A percentile compares a stretch with the other conserved stretches of the same genome.
Evolutionary conservation across 2,113 vertebrate species (phyloP).

Genomic region (Crotalus helleri): DNA sequence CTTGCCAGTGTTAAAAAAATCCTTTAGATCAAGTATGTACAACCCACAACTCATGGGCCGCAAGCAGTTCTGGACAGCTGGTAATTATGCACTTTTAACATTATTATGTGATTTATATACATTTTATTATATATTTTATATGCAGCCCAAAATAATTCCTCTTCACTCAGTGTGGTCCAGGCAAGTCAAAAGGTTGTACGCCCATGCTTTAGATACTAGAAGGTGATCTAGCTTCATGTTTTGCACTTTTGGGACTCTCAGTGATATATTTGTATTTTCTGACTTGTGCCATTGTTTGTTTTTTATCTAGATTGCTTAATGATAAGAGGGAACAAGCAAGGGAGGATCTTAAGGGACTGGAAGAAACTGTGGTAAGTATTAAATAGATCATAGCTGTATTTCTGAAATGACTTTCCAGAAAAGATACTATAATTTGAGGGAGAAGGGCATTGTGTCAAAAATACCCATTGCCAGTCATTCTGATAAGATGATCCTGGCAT

Average conservation of each 20-base stretch:
- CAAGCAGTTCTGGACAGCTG: no score
- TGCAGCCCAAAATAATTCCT: no score
- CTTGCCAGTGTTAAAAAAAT: not conserved
- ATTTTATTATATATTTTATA: no score
- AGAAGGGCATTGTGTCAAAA: not conserved
- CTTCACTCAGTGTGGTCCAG: no score
- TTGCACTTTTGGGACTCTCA: not conserved
- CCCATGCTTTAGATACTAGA: not conserved
- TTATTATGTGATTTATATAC: no score
- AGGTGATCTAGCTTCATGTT: not conserved
- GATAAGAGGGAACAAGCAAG: conserved; percentile 90
- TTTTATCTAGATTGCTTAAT: conserved; percentile 77
- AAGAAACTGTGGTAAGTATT: conserved; percentile 90
- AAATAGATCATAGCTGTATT: not conserved
- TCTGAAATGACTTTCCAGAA: not conserved
- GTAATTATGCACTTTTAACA: no score
- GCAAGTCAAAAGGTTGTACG: no score
- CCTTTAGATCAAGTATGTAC: not conserved
- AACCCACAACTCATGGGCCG: no score
- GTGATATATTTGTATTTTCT: not conserved
- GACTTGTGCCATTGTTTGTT: not conserved
- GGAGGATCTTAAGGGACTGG: conserved; percentile 92
- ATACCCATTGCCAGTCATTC: not conserved
- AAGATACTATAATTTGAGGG: not conserved
- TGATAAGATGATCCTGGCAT: not conserved